Evolutionary conservation across 2,888 invertebrate species (phyloP).

Genomic region (Alloplasta piceator): DNA sequence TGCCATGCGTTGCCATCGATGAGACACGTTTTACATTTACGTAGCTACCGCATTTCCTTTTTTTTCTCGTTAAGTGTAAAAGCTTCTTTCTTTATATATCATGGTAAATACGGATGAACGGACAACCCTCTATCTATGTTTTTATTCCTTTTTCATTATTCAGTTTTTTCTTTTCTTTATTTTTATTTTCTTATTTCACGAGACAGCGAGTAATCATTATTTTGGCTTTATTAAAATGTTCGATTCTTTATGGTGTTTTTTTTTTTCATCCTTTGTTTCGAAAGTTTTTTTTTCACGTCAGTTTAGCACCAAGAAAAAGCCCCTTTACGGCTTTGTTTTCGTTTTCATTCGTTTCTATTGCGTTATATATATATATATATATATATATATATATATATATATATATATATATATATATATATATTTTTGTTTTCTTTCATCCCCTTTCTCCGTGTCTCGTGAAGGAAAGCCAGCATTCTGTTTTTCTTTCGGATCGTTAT

Average conservation of each 20-base stretch:
- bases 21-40: slow-evolving; percentile 62
- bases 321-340: slow-evolving; percentile 19
- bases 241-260: slow-evolving; percentile 35
- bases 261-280: slow-evolving; percentile 8
- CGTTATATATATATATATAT: too few species aligned
- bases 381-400: too few species aligned
- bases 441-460: slow-evolving; percentile 40
- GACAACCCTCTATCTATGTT: slow-evolving; percentile 78
- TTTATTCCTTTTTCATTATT: slow-evolving; percentile 52
- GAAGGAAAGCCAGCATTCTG: slow-evolving; percentile 16
- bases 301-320: slow-evolving; percentile 58
- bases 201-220: slow-evolving; percentile 76
- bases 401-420: too few species aligned
- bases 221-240: slow-evolving; percentile 72
- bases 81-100: slow-evolving; percentile 78
- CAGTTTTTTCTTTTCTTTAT: too few species aligned
- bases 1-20: slow-evolving; percentile 62
- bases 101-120: slow-evolving; percentile 80
- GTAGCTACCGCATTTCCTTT: slow-evolving; percentile 55
- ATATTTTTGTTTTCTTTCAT: slow-evolving; percentile 15
- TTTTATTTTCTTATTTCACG: slow-evolving; percentile 66
- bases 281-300: slow-evolving; percentile 29
- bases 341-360: slow-evolving; percentile 12
- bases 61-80: slow-evolving; percentile 77
- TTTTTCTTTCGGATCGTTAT: slow-evolving; percentile 22